Percentiles rank a stretch among this genome's conserved stretches.
Conservation (phyloP, 2,113 vertebrate species). For the Geococcyx californianus region DNA sequence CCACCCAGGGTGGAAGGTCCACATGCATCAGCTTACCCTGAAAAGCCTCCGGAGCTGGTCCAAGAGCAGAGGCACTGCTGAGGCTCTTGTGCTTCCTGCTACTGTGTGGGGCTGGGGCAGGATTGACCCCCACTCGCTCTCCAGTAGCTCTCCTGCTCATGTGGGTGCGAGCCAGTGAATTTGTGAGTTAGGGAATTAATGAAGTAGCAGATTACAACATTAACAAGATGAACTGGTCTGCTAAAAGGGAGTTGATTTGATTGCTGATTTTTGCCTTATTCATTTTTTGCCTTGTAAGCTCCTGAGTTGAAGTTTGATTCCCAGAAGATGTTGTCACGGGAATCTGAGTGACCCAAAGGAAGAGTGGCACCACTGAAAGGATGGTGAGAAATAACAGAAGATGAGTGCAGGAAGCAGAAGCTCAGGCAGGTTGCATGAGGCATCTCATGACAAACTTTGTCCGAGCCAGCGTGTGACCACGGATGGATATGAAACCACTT, state of each 20-base stretch:
- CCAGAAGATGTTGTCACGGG: background rate
- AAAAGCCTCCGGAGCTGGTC: background rate
- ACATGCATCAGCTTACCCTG: background rate
- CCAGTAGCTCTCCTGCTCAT: background rate
- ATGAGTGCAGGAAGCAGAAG: background rate
- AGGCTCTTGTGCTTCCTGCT: background rate
- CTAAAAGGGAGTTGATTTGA: background rate
- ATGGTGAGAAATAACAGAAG: background rate
- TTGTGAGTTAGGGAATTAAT: background rate
- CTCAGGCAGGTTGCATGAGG: background rate
- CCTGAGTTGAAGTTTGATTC: background rate
- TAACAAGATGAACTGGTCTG: too few relatives aligned
- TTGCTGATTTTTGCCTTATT: background rate
- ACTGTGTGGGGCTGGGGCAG: accelerated
- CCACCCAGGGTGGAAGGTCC: background rate
- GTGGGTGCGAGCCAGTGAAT: background rate
- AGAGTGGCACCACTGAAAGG: background rate
- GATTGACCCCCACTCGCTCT: accelerated
- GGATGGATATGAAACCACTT: background rate
- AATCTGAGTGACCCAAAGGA: background rate
- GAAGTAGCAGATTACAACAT: background rate
- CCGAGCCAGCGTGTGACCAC: accelerated
- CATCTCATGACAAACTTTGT: background rate
- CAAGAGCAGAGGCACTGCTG: background rate
- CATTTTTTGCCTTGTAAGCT: background rate